phyloP scores from a whole-genome alignment of 2,113 vertebrate species.

The Etheostoma spectabile region DNA sequence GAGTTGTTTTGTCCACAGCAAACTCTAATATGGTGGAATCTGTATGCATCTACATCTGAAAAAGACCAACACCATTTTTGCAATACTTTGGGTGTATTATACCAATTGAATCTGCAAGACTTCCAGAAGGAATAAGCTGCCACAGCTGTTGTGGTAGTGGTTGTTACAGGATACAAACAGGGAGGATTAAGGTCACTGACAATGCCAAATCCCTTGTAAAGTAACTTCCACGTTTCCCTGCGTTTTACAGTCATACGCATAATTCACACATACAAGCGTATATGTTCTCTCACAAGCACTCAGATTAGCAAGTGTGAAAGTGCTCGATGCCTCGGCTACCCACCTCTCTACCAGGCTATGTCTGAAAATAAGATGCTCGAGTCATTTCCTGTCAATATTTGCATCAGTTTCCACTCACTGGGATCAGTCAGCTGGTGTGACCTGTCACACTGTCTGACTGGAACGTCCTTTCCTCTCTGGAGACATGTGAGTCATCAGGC shows the following conservation, averaged over 20 bases:
- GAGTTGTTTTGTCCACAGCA: not conserved
- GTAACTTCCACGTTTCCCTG: constrained; percentile 15
- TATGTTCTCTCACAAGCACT: constrained; percentile 26
- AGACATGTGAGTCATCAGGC: constrained; percentile 37
- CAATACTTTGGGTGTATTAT: not conserved
- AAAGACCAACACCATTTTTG: not conserved
- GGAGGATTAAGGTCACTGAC: constrained; percentile 55
- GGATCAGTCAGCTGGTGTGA: constrained; percentile 43
- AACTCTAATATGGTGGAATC: not conserved
- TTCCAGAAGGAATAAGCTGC: constrained; percentile 20
- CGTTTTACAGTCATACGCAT: constrained; percentile 21
- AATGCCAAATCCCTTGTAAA: constrained; percentile 50
- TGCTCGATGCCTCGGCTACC: constrained; percentile 1
- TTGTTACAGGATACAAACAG: constrained; percentile 32
- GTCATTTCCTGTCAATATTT: constrained; percentile 66
- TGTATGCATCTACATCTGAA: not conserved
- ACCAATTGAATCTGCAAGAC: constrained; percentile 30
- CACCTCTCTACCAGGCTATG: constrained; percentile 33
- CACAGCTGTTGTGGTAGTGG: constrained; percentile 26
- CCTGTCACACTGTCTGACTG: constrained; percentile 51
- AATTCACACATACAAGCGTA: constrained; percentile 24
- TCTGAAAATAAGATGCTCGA: constrained; percentile 53
- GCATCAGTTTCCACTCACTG: constrained; percentile 51
- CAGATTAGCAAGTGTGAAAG: constrained; percentile 26
- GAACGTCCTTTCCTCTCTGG: constrained; percentile 49